Base-by-base conservation (phyloP, 2,113 vertebrate genomes). In the Amphilophus citrinellus region DNA sequence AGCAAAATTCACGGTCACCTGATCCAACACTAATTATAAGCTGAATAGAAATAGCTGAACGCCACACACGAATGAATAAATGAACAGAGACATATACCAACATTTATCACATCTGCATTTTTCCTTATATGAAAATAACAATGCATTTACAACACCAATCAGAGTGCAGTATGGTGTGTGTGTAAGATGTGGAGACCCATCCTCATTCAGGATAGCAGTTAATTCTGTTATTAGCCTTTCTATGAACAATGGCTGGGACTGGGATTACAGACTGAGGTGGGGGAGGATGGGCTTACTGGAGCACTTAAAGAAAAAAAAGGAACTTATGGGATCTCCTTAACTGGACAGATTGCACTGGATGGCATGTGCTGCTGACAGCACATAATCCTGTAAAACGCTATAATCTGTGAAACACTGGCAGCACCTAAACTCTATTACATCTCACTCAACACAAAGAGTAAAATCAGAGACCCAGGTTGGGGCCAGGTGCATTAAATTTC, bases 211-310 rank as follows among this genome's bases (percentile, higher is more conserved):
- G 42, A 63, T 18, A 59, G 83, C 61, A 83, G 77, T 88, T 89
- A 84, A 89, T 88, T 82, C 89, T 68, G 44, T 84, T 83, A 92
- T 91, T 86, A 92, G 89, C 85, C 83, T 32, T 81, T 80, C 50
- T 77, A 61, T 85, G 84, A 87, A 91, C 77, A 79, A 88, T 77
- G 63, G 18, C 76, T 84, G 79, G 83, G 84, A 84, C 59, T 84
- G 63, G 87, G 85, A 89, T 88, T 88, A 86, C n/a, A 59, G 77
- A 5, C 17, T 30, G 63, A 79, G 85, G 91, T 71, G 42, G 87
- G 39, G 80, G 76, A 60, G 83, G 84, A 63, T 15, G 32, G 73
- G 20, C 2, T 13, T 27, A 84, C 58, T 73, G 37, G 79, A 73
- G 61, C 61, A 35, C 60, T 84, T 85, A 35, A 35, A 35, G 71